These are phyloP conservation scores for Chelidonichthys spinosus DNA, from an alignment of 2,797 vertebrate genomes.

Conservation along the genomic window DNA sequence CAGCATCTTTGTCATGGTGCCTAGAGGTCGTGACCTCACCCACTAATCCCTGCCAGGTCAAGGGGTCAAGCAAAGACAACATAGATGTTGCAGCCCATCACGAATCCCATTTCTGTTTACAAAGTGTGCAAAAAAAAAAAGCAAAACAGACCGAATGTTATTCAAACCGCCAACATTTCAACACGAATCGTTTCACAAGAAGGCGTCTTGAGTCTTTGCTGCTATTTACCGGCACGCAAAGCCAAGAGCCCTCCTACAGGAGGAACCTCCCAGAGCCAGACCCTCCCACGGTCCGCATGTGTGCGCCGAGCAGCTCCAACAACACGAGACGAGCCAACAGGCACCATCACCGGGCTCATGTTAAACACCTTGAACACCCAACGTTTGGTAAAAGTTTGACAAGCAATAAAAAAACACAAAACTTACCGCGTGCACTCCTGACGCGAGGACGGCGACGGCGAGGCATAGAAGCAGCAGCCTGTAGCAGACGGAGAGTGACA, in stretches of 20 bases:
- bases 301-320: not conserved
- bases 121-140: conserved; percentile 21
- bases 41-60: conserved; percentile 17
- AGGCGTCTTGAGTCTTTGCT: conserved; percentile 21
- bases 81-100: not conserved
- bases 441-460: conserved; percentile 65
- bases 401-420: conserved; percentile 1
- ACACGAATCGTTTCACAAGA: conserved; percentile 36
- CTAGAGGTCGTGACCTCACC: conserved; percentile 45
- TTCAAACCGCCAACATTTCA: conserved; percentile 23
- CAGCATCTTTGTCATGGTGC: conserved; percentile 8
- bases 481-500: conserved; percentile 9
- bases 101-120: conserved; percentile 13
- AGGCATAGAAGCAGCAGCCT: conserved; percentile 82
- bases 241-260: conserved; percentile 54
- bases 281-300: conserved; percentile 55
- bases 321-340: not conserved
- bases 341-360: not conserved
- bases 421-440: conserved; percentile 83
- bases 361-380: not conserved
- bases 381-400: conserved; percentile 7
- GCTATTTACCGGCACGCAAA: conserved; percentile 30
- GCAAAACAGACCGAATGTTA: not conserved
- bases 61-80: conserved; percentile 24
- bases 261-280: conserved; percentile 55